These are phyloP conservation scores for Pachyrhynchus sulphureomaculatus DNA, from an alignment of 1,140 invertebrate genomes.

Conservation along the genomic window DNA sequence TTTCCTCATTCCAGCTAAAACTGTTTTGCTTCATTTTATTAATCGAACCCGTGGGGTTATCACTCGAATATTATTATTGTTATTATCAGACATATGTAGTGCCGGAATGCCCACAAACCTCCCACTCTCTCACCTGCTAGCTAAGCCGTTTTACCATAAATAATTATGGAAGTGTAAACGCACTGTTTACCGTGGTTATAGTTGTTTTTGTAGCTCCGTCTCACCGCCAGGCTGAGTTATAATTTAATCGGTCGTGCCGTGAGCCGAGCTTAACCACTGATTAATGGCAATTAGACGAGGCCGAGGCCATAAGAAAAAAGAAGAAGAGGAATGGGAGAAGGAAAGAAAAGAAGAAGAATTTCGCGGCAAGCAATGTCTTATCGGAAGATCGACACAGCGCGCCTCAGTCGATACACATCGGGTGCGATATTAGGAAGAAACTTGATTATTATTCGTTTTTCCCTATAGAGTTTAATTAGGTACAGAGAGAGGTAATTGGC, in stretches of 20 bases:
- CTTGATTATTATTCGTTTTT: conserved; percentile 29
- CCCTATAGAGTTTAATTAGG: conserved; percentile 24
- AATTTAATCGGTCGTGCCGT: conserved; percentile 51
- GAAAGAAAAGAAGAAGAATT: conserved; percentile 15
- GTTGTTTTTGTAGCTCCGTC: conserved; percentile 44
- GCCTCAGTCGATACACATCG: conserved; percentile 21
- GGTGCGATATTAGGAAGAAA: conserved; percentile 29
- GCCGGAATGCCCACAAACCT: neutral
- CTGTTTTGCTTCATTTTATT: no score
- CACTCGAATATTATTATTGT: neutral
- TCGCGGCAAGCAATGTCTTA: conserved; percentile 21
- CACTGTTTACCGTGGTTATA: conserved; percentile 49
- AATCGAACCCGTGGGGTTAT: no score
- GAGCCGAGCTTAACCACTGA: conserved; percentile 48
- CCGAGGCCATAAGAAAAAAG: conserved; percentile 21
- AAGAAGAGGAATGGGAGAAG: neutral
- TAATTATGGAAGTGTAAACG: conserved; percentile 49
- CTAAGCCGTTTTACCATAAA: conserved; percentile 31
- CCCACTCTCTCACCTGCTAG: neutral
- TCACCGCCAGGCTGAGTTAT: conserved; percentile 44
- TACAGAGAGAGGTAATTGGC: conserved; percentile 26
- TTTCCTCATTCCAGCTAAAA: no score
- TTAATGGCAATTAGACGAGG: conserved; percentile 51
- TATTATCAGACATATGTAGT: no score
- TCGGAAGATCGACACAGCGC: conserved; percentile 14